Evolutionary conservation across 2,888 invertebrate species (phyloP), one percentile per base, ranked within the genome.

Genomic region (Gryllus longicercus): DNA sequence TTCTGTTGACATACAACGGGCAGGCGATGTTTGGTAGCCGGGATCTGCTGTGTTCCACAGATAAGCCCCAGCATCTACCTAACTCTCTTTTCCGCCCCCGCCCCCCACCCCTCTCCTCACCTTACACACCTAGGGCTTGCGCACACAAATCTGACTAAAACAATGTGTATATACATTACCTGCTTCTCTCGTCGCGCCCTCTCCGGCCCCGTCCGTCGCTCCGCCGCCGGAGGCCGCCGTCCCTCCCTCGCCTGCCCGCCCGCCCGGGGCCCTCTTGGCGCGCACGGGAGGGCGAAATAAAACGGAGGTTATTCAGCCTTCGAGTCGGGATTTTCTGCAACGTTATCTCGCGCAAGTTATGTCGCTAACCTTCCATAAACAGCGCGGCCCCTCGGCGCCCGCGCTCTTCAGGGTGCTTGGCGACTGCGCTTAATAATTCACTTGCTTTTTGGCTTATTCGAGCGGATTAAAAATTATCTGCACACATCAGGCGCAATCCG

Each of bases 1-100:
- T 63, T 63, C 63, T 63, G 63, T 63, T 63, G 63, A 63, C 63
- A 63, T 63, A 63, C 63, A 63, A 63, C 63, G 63, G 63, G 63
- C 63, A 63, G 63, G 63, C 63, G 63, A 63, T 63, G 63, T 63
- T 63, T 63, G 63, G 63, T 63, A 63, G 63, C 63, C 63, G 63
- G 63, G 63, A 63, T 63, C 63, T 63, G 63, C 63, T 63, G 63
- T 63, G 63, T 63, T 63, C 63, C 63, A 63, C 16, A 63, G 63
- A 63, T 63, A 63, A 63, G 63, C 63, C 63, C 63, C 63, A n/a
- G 63, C 63, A 63, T 63, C 63, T 63, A 63, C 63, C 63, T 63
- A 63, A 63, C 63, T 63, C 63, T 63, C 63, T 63, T 63, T 63
- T 63, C 63, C 63, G 21, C 21, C 1, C 21, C 63, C 21, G 21